These are phyloP conservation scores for Andrena bucephala DNA, from an alignment of 2,888 invertebrate species.

Conservation along the genomic window DNA sequence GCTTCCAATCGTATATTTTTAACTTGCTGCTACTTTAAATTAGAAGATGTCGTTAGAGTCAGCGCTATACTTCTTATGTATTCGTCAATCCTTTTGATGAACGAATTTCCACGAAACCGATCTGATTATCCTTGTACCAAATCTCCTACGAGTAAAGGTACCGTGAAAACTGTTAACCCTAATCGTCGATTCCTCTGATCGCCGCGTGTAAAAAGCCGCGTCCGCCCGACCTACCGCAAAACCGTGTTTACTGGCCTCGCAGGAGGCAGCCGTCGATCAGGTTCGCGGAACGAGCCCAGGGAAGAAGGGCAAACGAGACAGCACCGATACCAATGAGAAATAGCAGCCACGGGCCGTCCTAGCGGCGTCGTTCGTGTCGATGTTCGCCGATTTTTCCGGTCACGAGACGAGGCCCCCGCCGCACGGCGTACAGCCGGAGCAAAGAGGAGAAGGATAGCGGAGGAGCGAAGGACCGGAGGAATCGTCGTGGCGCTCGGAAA, in stretches of 20 bases:
- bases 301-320: slow-evolving; percentile 54
- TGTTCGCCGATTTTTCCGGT: slow-evolving; percentile 66
- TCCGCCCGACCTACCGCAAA: slow-evolving; percentile 34
- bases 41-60: too few relatives aligned
- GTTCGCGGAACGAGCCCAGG: slow-evolving; percentile 16
- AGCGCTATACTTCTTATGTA: too few relatives aligned
- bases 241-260: slow-evolving; percentile 26
- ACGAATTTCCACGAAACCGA: not conserved
- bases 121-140: not conserved
- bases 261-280: slow-evolving; percentile 48
- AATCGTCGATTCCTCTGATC: slow-evolving; percentile 4
- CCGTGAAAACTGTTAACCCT: not conserved
- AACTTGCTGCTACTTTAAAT: too few relatives aligned
- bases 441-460: slow-evolving; percentile 36
- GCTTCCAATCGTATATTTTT: too few relatives aligned
- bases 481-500: slow-evolving; percentile 64
- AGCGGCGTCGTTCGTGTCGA: slow-evolving; percentile 53
- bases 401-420: slow-evolving; percentile 30
- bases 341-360: slow-evolving; percentile 43
- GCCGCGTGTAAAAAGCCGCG: not conserved
- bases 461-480: slow-evolving; percentile 43
- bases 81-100: too few relatives aligned
- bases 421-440: slow-evolving; percentile 28
- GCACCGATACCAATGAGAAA: slow-evolving; percentile 58
- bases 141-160: not conserved